Base-by-base conservation (phyloP, 2,113 vertebrate species). In the Sylvietta virens region DNA sequence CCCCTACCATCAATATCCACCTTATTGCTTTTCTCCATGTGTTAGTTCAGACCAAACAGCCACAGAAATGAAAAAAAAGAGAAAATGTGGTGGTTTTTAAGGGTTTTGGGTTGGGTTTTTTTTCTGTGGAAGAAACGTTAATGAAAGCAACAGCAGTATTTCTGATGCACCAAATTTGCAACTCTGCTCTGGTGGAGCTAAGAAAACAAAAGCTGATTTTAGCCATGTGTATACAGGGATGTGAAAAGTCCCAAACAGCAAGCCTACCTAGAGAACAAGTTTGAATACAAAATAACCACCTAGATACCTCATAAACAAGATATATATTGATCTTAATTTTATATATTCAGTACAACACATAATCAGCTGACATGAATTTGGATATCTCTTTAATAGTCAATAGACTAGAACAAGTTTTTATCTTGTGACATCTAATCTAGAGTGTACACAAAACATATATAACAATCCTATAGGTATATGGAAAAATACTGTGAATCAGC, bases 21-120 rank as follows among this genome's bases (percentile, higher is more conserved):
- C n/a, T 80, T 72, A 87, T 81, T 93, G 76, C 51, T 90, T 93
- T 87, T 82, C 18, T 87, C n/a, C 31, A 5, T 62, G 31, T 83
- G 72, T 51, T 67, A 64, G 15, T 81, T 95, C 61, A 83, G 26
- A 88, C 26, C 40, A 80, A 91, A 69, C 10, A 50, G 26, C 4
- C 37, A 78, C 28, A 88, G 20, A 91, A 80, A 81, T 30, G 0
- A 23, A 56, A 2, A 24, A 16, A 28, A 22, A 15, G 16, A 17
- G 4, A 40, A 3, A n/a, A 39, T 3, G 8, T 27, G 13, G 2
- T 37, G 5, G 0, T 2, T 50, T 40, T 65, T 73, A 15, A 6
- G 8, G 26, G 21, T 24, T 79, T 65, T 44, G 15, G 4, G 24
- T 31, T 33, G 13, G 7, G 1, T 16, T 27, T 8, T 24, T 39